Evolutionary conservation across 2,113 vertebrate species (phyloP), one percentile per base, ranked within the genome.

Genomic region (Microcebus griseorufus): DNA sequence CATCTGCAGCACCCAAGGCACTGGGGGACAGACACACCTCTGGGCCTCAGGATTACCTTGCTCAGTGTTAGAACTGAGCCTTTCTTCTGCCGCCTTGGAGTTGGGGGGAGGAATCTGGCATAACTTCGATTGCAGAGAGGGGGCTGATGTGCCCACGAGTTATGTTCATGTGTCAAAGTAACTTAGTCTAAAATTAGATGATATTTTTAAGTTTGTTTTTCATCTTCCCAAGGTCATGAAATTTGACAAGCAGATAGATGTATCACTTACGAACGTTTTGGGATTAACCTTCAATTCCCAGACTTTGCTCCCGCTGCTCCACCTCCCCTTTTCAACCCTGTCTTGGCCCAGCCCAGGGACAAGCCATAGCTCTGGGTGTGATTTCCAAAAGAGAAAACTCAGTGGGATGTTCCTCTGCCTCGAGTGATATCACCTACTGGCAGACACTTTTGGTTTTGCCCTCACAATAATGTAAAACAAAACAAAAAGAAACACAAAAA

Each of bases 241-340:
- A 48, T 80, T 86, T 86, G 85, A 94, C 89, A 92, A 84, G 67
- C 42, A 79, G 62, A 72, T 95, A 79, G 62, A 72, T 95, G 27
- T 62, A 80, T 93, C 73, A 80, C 69, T 92, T 22, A 6, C 1
- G 18, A 27, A 62, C 48, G 53, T n/a, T 42, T 39, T 70, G 78
- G 76, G 67, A 93, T 45, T 48, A 11, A 37, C 51, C 51, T 65
- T 53, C 39, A 32, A 13, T 18, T 48, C 39, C 27, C 84, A 67
- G 37, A 73, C 48, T 53, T 84, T 37, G 55, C 70, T 78, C 29
- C 60, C 11, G 2, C 55, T 25, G n/a, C 64, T 32, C 20, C n/a
- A 12, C 10, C 39, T 55, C 23, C 37, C 9, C 10, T 29, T 62
- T 90, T n/a, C 27, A 58, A 37, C 29, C 25, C 88, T 75, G 22